Evolutionary conservation across 2,888 invertebrate species (phyloP), one percentile per base, ranked within the genome.

Genomic region (Empis livida): DNA sequence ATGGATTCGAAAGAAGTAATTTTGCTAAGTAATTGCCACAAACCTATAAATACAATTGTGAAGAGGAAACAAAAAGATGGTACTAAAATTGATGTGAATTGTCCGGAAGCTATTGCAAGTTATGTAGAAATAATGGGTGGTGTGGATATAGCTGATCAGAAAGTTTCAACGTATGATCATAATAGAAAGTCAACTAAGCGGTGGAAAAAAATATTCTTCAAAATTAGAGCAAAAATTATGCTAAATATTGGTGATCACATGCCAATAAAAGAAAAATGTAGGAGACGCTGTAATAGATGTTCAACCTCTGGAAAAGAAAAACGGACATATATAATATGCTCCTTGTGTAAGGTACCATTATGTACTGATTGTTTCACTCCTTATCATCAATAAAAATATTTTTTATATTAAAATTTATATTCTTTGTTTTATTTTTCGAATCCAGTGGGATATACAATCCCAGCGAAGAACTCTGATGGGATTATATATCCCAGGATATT

Each of bases 181-280:
- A 16, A 44, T 16, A 37, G 38, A 14, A 44, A 38, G 17, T 37
- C 44, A 14, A 38, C n/a, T 16, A 44, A 44, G 20, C 37, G 44
- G 44, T 44, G 44, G 44, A 44, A 44, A 30, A 44, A 37, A 37
- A 37, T 44, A 8, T 44, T 44, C 23, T 44, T 37, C 23, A 44
- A 44, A 32, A 37, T 44, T n/a, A 20, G 20, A 20, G 20, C 20
- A 20, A 20, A 20, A 20, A 20, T 20, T 20, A 20, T 20, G 20
- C 20, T 20, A 20, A 20, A 20, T 20, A 20, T 20, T 13, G n/a
- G 35, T 13, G 35, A 35, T 35, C 35, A 35, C 14, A n/a, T 35
- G 35, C 35, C 35, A 13, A 13, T 14, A 35, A 14, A 35, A 35
- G 35, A 14, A n/a, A n/a, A 13, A 8, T 13, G n/a, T 13, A 35